Percentiles rank a stretch among this genome's conserved stretches.
These are phyloP conservation scores for Noctua janthina DNA, from an alignment of 2,888 invertebrate species.

Conservation along the genomic window DNA sequence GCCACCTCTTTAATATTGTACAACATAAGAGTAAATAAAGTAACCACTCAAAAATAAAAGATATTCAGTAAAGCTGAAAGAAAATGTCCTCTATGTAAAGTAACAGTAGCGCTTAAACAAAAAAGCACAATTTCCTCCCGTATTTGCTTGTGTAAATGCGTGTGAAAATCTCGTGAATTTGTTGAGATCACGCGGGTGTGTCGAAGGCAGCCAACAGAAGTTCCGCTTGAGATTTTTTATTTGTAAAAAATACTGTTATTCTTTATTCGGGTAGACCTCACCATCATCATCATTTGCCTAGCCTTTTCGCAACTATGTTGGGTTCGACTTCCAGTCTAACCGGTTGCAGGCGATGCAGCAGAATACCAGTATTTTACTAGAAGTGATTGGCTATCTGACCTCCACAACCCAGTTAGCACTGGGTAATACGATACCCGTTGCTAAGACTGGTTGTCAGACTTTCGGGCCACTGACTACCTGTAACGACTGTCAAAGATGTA, in stretches of 20 bases:
- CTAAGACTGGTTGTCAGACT: too few species aligned
- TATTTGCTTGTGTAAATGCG: conserved; percentile 65
- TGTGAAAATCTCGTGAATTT: conserved; percentile 64
- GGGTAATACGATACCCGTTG: too few species aligned
- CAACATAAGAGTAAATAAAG: background rate
- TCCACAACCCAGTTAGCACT: too few species aligned
- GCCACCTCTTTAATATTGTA: background rate
- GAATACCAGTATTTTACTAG: too few species aligned
- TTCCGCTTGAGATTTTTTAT: background rate
- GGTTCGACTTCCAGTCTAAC: too few species aligned
- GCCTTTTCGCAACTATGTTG: too few species aligned
- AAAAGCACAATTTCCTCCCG: conserved; percentile 62
- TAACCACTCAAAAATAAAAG: conserved; percentile 10
- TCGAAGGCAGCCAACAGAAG: conserved; percentile 29
- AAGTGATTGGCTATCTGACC: too few species aligned
- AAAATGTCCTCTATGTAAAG: conserved; percentile 27
- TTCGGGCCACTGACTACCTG: too few species aligned
- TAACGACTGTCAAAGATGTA: too few species aligned
- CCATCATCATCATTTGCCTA: background rate
- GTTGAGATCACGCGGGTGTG: conserved; percentile 32
- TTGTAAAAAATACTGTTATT: too few species aligned
- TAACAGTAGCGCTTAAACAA: conserved; percentile 52
- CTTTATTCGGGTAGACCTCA: too few species aligned
- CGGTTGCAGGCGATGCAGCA: too few species aligned
- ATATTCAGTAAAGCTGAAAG: conserved; percentile 2